Evolutionary conservation across 1,140 invertebrate genomes (phyloP), one percentile per base, ranked within the genome.

Genomic region (Ridgeia piscesae): DNA sequence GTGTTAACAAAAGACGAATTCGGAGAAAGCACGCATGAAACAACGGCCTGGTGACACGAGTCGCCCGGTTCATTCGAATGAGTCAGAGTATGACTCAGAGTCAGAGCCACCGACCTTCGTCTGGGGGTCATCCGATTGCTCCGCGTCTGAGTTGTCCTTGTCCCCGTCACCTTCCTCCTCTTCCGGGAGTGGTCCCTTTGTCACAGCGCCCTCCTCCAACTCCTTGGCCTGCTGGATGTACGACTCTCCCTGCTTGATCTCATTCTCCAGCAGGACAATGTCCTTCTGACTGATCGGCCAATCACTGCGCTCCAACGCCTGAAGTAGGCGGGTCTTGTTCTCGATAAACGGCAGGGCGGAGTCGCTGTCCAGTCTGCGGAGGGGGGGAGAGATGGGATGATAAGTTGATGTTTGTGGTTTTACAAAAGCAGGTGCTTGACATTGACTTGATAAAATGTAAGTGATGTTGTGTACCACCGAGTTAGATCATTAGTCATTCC

Each of bases 251-350:
- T 93, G 91, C 1, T 92, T 91, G 88, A 95, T 95, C 92, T 95
- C 95, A 35, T 94, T 93, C 50, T 94, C 94, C 88, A 95, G 89
- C 1, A 94, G 97, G 97, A 0, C 97, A 97, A 21, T 95, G 97
- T 88, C 96, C 97, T 42, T 96, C 96, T 27, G 97, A 97, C 77
- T 97, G 97, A 33, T 96, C 97, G 94, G 97, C 98, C 92, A 98
- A 97, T 96, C 96, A 96, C 92, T 93, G 50, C 94, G 92, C 27
- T 93, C 93, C 42, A 95, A 91, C 33, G 93, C 93, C 89, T 93
- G 91, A 35, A 94, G 92, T 31, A 95, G 91, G 88, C 93, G 92
- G 35, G 91, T 42, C 34, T 93, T 94, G 91, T 95, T 94, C 11
- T 95, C 94, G 11, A 91, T 35, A 92, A 94, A 95, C 17, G 94